These are phyloP conservation scores for Rhinophrynus dorsalis DNA, from an alignment of 2,797 vertebrate species.

Conservation along the genomic window DNA sequence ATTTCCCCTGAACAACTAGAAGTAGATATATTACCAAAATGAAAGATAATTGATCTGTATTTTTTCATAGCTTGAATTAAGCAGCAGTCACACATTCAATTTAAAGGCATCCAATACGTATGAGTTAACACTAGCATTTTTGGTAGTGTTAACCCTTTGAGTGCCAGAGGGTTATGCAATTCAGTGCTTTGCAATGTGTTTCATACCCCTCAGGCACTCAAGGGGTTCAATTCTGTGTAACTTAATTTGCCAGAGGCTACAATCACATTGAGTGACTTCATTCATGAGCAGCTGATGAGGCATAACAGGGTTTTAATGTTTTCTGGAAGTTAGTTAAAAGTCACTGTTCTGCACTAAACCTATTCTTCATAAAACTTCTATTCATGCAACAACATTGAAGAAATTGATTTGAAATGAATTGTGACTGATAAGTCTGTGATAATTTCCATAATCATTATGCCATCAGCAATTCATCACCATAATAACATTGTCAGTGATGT, in stretches of 20 bases:
- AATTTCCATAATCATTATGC: slow-evolving; percentile 88
- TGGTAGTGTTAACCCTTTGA: too few species aligned
- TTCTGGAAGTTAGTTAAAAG: slow-evolving; percentile 65
- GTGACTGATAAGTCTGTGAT: slow-evolving; percentile 84
- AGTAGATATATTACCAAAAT: too few species aligned
- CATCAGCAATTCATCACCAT: slow-evolving; percentile 86
- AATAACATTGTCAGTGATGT: slow-evolving; percentile 85
- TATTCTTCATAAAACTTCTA: slow-evolving; percentile 73
- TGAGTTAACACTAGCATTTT: slow-evolving; percentile 45
- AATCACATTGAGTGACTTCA: slow-evolving; percentile 49
- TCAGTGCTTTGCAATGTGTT: too few species aligned
- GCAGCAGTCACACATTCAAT: too few species aligned
- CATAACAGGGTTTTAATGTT: slow-evolving; percentile 58
- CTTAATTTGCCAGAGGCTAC: slow-evolving; percentile 60
- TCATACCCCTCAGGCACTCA: too few species aligned
- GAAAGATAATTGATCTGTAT: too few species aligned
- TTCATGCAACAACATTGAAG: slow-evolving; percentile 63
- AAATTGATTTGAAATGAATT: slow-evolving; percentile 81
- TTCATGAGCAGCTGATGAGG: slow-evolving; percentile 60
- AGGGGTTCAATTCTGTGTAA: slow-evolving; percentile 65
- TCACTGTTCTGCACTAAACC: slow-evolving; percentile 59
- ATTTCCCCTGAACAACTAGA: too few species aligned
- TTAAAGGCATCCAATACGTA: too few species aligned
- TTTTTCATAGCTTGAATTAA: too few species aligned
- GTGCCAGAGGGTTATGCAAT: too few species aligned